A percentile compares a stretch with the other conserved stretches of the same genome.
phyloP scores from a whole-genome alignment of 2,113 vertebrate genomes.

The Jacana jacana region DNA sequence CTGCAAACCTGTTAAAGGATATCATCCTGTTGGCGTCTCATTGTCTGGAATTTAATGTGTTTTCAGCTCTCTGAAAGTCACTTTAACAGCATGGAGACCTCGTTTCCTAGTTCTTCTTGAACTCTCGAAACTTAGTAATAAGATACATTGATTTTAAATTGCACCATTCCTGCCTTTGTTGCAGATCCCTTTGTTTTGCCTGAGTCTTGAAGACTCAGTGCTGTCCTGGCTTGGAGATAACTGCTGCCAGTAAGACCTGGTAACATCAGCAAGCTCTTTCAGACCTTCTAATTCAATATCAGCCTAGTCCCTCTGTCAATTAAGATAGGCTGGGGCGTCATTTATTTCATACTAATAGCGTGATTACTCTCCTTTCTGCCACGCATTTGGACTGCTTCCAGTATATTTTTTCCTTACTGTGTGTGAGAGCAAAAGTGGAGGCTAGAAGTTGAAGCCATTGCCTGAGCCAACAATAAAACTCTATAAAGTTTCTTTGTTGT shows the following conservation, averaged over 20 bases:
- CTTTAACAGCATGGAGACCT: not conserved
- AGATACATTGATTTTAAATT: not conserved
- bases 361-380: not conserved
- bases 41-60: not conserved
- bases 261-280: not conserved
- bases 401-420: not conserved
- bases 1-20: not conserved
- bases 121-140: not conserved
- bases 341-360: not conserved
- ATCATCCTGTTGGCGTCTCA: not conserved
- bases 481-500: not conserved
- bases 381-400: not conserved
- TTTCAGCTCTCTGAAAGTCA: not conserved
- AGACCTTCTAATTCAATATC: not conserved
- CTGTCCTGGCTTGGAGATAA: not conserved
- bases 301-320: not conserved
- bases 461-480: not conserved
- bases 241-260: not conserved
- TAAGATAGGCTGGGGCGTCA: not conserved
- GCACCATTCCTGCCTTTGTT: not conserved
- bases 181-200: not conserved
- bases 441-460: not conserved
- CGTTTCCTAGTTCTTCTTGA: not conserved
- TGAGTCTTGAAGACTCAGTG: not conserved
- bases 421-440: not conserved